A percentile compares a stretch with the other conserved stretches of the same genome.
Evolutionary conservation across 2,888 invertebrate genomes (phyloP).

Genomic region (Drosophila nr. perissopoda): DNA sequence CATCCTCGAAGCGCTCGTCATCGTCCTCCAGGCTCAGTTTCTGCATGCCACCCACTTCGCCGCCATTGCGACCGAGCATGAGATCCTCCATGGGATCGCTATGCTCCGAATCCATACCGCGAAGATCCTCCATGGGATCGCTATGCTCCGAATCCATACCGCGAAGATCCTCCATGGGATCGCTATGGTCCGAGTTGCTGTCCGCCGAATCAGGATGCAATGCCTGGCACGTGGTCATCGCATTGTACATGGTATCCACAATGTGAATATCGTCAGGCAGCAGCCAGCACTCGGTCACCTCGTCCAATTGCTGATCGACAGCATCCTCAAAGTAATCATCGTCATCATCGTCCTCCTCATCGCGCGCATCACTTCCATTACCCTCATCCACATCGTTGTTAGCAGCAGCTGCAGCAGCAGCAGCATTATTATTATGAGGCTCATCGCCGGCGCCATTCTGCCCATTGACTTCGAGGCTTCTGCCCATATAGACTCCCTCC

Average conservation of each 20-base stretch:
- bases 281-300: conserved; percentile 90
- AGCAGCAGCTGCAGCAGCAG: conserved; percentile 44
- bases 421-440: conserved; percentile 31
- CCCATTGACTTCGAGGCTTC: conserved; percentile 62
- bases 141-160: conserved; percentile 77
- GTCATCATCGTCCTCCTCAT: conserved; percentile 83
- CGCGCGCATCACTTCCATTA: conserved; percentile 77
- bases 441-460: conserved; percentile 63
- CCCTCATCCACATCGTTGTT: conserved; percentile 72
- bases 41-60: conserved; percentile 78
- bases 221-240: conserved; percentile 91
- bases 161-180: conserved; percentile 82
- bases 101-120: conserved; percentile 53
- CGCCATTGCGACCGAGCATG: conserved; percentile 66
- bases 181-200: conserved; percentile 84
- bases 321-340: conserved; percentile 83
- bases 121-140: conserved; percentile 83
- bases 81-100: conserved; percentile 39
- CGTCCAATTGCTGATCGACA: conserved; percentile 84
- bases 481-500: conserved; percentile 80
- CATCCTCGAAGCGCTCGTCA: conserved; percentile 83
- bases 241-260: conserved; percentile 89
- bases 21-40: conserved; percentile 83
- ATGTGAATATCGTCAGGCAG: conserved; percentile 88
- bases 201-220: conserved; percentile 92